phyloP scores from a whole-genome alignment of 2,113 vertebrate species.

The Centropus bengalensis region DNA sequence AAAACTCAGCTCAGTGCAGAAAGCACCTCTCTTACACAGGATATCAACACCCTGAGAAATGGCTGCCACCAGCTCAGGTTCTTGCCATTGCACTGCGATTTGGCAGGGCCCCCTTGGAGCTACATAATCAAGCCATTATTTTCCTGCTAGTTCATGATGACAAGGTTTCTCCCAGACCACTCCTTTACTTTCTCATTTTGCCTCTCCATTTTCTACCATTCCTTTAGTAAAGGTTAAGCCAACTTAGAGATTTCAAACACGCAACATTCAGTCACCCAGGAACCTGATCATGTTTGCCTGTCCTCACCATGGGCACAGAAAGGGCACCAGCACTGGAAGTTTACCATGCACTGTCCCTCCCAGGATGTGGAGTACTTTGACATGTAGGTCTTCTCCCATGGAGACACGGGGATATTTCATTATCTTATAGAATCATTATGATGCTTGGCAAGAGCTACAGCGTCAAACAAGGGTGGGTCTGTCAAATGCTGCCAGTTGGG shows the following conservation, averaged over 20 bases:
- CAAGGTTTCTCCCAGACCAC: background rate
- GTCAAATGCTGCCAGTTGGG: slow-evolving; percentile 14
- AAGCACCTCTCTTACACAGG: background rate
- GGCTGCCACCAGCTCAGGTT: background rate
- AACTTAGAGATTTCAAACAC: slow-evolving; percentile 8
- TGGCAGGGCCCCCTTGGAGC: background rate
- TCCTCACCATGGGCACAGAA: background rate
- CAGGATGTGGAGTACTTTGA: background rate
- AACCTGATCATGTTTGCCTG: background rate
- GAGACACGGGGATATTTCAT: background rate
- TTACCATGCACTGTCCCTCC: background rate
- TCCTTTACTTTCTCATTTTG: slow-evolving; percentile 8
- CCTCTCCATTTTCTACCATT: background rate
- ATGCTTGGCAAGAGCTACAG: background rate
- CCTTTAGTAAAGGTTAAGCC: slow-evolving; percentile 1
- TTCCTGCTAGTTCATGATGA: background rate
- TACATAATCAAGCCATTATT: slow-evolving; percentile 28
- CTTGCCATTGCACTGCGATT: background rate
- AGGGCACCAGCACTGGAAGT: background rate
- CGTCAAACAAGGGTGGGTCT: background rate
- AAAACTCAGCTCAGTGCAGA: background rate
- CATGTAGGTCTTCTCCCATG: background rate
- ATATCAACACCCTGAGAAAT: background rate
- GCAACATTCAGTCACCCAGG: background rate
- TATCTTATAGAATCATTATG: background rate